Evolutionary conservation across 2,888 invertebrate species (phyloP), one percentile per base, ranked within the genome.

Genomic region (Cylindroiulus punctatus): DNA sequence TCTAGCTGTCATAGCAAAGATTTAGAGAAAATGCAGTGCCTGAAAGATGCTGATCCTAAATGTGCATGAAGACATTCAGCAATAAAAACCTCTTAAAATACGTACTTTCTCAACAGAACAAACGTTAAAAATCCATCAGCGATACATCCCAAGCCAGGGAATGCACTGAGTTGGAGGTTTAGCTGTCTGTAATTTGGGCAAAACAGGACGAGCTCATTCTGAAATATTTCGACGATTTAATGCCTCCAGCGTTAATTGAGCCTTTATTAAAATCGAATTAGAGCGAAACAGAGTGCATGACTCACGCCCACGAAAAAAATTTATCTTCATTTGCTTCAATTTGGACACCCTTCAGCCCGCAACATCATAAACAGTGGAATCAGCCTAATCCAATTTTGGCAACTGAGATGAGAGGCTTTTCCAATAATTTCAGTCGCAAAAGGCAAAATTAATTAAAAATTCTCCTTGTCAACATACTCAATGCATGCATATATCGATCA

Each of bases 251-350:
- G 26, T 76, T 76, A 76, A 76, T 76, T 76, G 76, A 76, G 76
- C 76, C 76, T 76, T 76, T 76, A 76, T 76, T 76, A 76, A 76
- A 76, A 76, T 26, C 76, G 76, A 76, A 76, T 76, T 76, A 76
- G 76, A 76, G 76, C 76, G 76, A 76, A 76, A 17, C 76, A 76
- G 76, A 76, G 30, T 76, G 30, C 30, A 76, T 76, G 76, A 76
- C 76, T 76, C 76, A 76, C 76, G 30, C 76, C 76, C 30, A 30
- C 76, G 26, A 76, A 76, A 76, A 44, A 76, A 76, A 76, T 14
- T 76, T 30, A 26, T 30, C 30, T 76, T 76, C 10, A 76, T 76
- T 76, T 76, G 76, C 30, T 30, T 14, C 76, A 76, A 76, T 76
- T 76, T 76, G 30, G 76, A 12, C 76, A 76, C 76, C 76, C 76